Evolutionary conservation across 2,888 invertebrate species (phyloP), one percentile per base, ranked within the genome.

Genomic region (Rapana venosa): DNA sequence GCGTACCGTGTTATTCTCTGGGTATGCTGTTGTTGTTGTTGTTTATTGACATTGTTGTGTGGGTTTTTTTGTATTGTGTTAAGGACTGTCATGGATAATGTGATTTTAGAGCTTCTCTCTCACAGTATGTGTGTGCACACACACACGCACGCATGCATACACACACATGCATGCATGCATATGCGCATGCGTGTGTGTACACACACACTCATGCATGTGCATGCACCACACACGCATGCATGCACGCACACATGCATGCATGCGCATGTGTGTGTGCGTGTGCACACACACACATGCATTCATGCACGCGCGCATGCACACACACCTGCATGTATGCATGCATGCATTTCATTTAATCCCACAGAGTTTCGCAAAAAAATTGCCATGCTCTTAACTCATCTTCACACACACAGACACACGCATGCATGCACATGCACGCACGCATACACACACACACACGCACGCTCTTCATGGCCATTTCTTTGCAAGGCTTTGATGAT

Each of bases 1-100:
- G 93, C 93, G 93, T 96, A 95, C 94, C 94, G 96, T 89, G 94
- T 96, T 36, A 91, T 96, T 2, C 91, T 96, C 0, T 91, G 93
- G 92, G 95, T 95, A 88, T 90, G 94, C 92, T 94, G 77, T 1
- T 66, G 11, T 36, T 5, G 32, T 5, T 87, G 4, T 66, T 79
- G 79, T 79, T 30, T 79, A n/a, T 79, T 26, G 26, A 26, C 13
- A 22, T 47, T 47, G 47, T 47, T 66, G 1, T 66, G n/a, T 61
- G 20, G 17, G 30, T 87, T 26, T 87, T 61, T 17, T 1, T 61
- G 35, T 2, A 56, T 13, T 22, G 26, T 85, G 85, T 36, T 56
- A 1, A 36, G 22, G 36, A n/a, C 15, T 15, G n/a, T 86, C n/a
- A 36, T 61, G 66, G 58, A 36, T 5, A 47, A 47, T 47, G 47